A percentile compares a stretch with the other conserved stretches of the same genome.
phyloP scores from a whole-genome alignment of 1,140 invertebrate genomes.

The Drosophila hydei region DNA sequence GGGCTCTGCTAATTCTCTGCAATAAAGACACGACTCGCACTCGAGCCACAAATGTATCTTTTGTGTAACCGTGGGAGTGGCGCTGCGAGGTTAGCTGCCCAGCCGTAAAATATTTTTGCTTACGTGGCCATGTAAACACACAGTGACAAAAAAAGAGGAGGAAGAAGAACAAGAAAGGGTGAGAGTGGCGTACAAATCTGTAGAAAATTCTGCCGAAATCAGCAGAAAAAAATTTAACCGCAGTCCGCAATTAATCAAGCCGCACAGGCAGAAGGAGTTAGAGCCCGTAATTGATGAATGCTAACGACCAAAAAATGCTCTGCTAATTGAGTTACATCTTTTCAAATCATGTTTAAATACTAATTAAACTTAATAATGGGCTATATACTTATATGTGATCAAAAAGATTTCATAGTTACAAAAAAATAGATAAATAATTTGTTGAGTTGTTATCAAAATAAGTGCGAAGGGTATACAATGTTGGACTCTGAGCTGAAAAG shows the following conservation, averaged over 20 bases:
- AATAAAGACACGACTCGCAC: conserved; percentile 24
- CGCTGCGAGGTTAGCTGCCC: neutral
- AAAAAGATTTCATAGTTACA: no score
- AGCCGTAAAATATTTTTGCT: conserved; percentile 60
- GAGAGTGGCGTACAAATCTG: conserved; percentile 22
- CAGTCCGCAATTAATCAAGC: conserved; percentile 77
- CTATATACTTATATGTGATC: no score
- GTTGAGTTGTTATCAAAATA: no score
- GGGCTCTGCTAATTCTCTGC: conserved; percentile 50
- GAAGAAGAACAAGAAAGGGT: neutral
- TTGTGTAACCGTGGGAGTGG: neutral
- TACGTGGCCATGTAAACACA: conserved; percentile 48
- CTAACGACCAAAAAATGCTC: conserved; percentile 24
- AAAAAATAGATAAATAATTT: no score
- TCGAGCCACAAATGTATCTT: conserved; percentile 12
- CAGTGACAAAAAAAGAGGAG: conserved; percentile 5
- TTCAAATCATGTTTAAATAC: neutral
- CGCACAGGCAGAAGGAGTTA: conserved; percentile 30
- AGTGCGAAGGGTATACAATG: no score
- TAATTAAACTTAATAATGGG: no score
- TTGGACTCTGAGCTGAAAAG: no score
- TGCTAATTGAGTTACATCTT: conserved; percentile 16
- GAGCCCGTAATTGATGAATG: conserved; percentile 27
- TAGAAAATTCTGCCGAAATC: conserved; percentile 56
- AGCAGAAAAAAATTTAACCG: conserved; percentile 67